Evolutionary conservation across 2,888 invertebrate species (phyloP), one percentile per base, ranked within the genome.

Genomic region (Cheiracanthium punctorium): DNA sequence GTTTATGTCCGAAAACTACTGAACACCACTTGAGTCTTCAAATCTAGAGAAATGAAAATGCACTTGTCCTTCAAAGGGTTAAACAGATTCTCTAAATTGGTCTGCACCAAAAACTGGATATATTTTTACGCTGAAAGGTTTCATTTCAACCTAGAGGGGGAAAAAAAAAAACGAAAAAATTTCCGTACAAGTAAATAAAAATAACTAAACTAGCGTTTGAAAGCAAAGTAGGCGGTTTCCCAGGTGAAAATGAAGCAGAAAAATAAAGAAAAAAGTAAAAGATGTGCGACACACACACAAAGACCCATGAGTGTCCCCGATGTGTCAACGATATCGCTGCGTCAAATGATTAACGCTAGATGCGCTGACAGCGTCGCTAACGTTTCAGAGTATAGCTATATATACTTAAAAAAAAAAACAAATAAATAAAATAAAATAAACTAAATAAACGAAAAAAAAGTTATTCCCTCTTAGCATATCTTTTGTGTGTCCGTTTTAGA

Each of bases 301-400:
- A n/a, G n/a, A n/a, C n/a, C n/a, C 37, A 7, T 37, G 4, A 5
- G 24, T 67, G 84, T 85, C 79, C 84, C 74, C 84, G 58, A 79
- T 74, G 33, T 79, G 84, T 85, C 84, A 85, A 30, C 64, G 64
- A 74, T 85, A 79, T 85, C 74, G 69, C 41, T 41, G 24, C 30
- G 82, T 52, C 84, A 24, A 79, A 70, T 85, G 84, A 85, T 85
- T 41, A 79, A 79, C 79, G 69, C 37, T 43, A 67, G 33, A 74
- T 41, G 73, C 74, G 67, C 70, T 58, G 84, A 85, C 74, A 84
- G 71, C 43, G 65, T n/a, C 64, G 32, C 32, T 41, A n/a, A n/a
- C n/a, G n/a, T n/a, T n/a, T n/a, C n/a, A n/a, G n/a, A n/a, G n/a
- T n/a, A n/a, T n/a, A n/a, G n/a, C n/a, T n/a, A n/a, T n/a, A n/a